A percentile compares a stretch with the other conserved stretches of the same genome.
Conservation (phyloP, 1,140 invertebrate species). For the Drosophila auraria region DNA sequence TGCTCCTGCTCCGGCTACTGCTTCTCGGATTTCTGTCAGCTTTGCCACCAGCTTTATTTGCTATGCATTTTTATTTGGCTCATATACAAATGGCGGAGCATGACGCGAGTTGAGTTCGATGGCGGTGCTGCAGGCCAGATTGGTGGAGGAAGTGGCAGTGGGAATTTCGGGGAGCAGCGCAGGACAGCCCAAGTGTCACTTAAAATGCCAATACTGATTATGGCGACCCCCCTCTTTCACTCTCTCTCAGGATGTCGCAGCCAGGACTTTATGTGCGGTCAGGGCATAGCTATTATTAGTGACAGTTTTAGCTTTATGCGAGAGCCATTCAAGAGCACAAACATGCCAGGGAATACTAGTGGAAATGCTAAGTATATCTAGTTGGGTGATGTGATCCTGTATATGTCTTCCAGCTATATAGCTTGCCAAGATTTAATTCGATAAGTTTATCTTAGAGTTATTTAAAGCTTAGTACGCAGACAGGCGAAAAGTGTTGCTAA, state of each 20-base stretch:
- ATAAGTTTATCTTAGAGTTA: too few species aligned
- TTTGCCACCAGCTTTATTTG: slow-evolving; percentile 63
- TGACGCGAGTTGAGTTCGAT: slow-evolving; percentile 44
- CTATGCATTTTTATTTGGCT: slow-evolving; percentile 84
- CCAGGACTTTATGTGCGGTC: slow-evolving; percentile 72
- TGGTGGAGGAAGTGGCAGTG: slow-evolving; percentile 14
- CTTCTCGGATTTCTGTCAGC: slow-evolving; percentile 25
- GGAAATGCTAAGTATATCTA: not conserved
- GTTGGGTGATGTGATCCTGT: too few species aligned
- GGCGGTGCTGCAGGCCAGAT: slow-evolving; percentile 14
- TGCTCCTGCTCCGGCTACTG: not conserved
- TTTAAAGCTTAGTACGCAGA: too few species aligned
- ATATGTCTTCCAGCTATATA: not conserved
- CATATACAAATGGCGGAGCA: slow-evolving; percentile 77
- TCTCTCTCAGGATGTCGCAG: slow-evolving; percentile 36
- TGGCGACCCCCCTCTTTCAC: slow-evolving; percentile 23
- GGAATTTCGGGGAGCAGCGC: not conserved
- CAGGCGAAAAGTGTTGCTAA: too few species aligned
- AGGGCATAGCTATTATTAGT: slow-evolving; percentile 76
- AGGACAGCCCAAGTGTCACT: slow-evolving; percentile 66
- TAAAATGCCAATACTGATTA: slow-evolving; percentile 82
- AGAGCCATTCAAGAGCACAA: slow-evolving; percentile 49
- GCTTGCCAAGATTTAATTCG: too few species aligned
- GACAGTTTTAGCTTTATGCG: slow-evolving; percentile 79
- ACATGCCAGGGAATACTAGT: slow-evolving; percentile 24